Base-by-base conservation (phyloP, 2,888 invertebrate species). In the Zelleria hepariella region DNA sequence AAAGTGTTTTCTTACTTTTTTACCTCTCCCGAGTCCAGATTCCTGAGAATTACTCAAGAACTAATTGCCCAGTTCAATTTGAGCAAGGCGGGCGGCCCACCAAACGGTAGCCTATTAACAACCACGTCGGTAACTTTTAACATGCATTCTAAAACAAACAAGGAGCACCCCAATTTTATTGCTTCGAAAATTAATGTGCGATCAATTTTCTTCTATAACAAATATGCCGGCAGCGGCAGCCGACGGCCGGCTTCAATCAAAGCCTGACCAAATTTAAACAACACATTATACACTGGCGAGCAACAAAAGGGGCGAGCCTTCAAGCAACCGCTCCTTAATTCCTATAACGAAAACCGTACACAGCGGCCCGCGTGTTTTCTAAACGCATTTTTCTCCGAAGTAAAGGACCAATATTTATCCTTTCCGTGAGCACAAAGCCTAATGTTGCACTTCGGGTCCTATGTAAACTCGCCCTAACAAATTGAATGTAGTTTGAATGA, bases 311-410 rank as follows among this genome's bases (percentile, higher is more conserved):
- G 65, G 62, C 68, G 67, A 65, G 71, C 71, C 71, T 74, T 75
- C 73, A 74, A 60, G 62, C 62, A 71, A 71, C 68, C 76, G 68
- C 73, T 68, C 68, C 75, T 65, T 85, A 86, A 86, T 85, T 80
- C 79, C 75, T 80, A 86, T 88, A 88, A 87, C 83, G 75, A 81
- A 82, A 80, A 80, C 80, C 72, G 83, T 78, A 87, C 80, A 88
- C 86, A 84, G 74, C 75, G 81, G 76, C 73, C 67, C 68, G 67
- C 74, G 47, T 80, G 77, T 83, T 82, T 78, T 78, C 77, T 74
- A 81, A 83, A 83, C 84, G 85, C 84, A 87, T 88, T 86, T 86
- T 88, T 87, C 88, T 74, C 67, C 79, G 87, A 86, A 87, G 77
- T 74, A 76, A 77, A 81, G 74, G 76, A 73, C 77, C 75, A 87